phyloP scores from a whole-genome alignment of 2,888 invertebrate genomes.

The Limenitis camilla region DNA sequence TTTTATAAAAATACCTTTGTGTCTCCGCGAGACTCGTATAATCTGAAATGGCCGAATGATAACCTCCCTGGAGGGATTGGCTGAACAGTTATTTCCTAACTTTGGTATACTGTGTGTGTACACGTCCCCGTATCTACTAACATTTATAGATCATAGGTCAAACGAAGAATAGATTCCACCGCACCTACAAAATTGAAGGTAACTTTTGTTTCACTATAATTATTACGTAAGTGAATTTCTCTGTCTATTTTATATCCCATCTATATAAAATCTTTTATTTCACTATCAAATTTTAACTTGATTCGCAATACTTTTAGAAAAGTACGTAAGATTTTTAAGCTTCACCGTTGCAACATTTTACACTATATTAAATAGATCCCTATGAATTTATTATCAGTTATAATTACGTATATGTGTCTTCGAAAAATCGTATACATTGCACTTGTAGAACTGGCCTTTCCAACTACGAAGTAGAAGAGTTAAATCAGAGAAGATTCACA shows the following conservation, averaged over 20 bases:
- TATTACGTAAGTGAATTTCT: conserved; percentile 45
- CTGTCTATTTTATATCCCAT: conserved; percentile 31
- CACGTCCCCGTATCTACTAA: conserved; percentile 47
- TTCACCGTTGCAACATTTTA: conserved; percentile 65
- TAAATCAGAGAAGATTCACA: conserved; percentile 50
- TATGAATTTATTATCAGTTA: conserved; percentile 68
- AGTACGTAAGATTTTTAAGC: conserved; percentile 59
- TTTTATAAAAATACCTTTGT: conserved; percentile 71
- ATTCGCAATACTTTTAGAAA: conserved; percentile 45
- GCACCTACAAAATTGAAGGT: conserved; percentile 61
- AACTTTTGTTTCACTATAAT: conserved; percentile 64
- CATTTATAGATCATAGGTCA: conserved; percentile 40
- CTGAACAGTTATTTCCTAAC: conserved; percentile 57
- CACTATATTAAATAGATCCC: conserved; percentile 58
- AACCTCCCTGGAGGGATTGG: conserved; percentile 12
- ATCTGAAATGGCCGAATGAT: conserved; percentile 33
- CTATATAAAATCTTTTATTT: conserved; percentile 30
- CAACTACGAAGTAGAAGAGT: conserved; percentile 48
- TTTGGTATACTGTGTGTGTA: conserved; percentile 74
- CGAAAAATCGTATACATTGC: conserved; percentile 76
- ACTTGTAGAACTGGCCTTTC: conserved; percentile 72
- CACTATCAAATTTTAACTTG: conserved; percentile 42
- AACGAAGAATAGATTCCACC: conserved; percentile 36
- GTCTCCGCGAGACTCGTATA: conserved; percentile 34
- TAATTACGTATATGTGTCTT: conserved; percentile 73